Evolutionary conservation across 2,113 vertebrate genomes (phyloP), one percentile per base, ranked within the genome.

Genomic region (Brachionichthys hirsutus): DNA sequence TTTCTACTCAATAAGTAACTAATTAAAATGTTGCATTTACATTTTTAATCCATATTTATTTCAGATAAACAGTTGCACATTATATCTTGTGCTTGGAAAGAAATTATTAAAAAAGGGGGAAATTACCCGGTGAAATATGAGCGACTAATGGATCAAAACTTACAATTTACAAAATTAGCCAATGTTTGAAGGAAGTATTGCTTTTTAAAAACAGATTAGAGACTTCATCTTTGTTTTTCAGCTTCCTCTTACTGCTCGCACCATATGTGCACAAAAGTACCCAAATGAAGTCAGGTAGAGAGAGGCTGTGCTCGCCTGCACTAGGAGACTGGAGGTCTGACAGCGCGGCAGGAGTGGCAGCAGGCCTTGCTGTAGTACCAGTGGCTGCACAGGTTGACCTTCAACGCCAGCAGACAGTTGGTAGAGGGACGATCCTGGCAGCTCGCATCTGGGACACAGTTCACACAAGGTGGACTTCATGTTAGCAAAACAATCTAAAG

Each of bases 311-410:
- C 15, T 0, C n/a, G 61, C 60, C 65, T 13, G 44, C 40, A 80
- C 82, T 90, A 90, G 54, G 85, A 75, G 35, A 49, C 51, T 6
- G 77, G 67, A 2, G 81, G 65, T 46, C 86, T 71, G 3, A 88
- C 6, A 0, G 89, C 75, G 0, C 94, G 85, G 90, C 97, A 99
- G 73, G 97, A 97, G 63, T 94, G 91, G 87, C 97, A 98, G 89
- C 97, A 98, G 53, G 97, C 97, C 82, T 96, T 98, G 89, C 97
- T 98, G 90, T 99, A 99, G 89, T 98, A 98, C 97, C 97, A 98
- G 89, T 99, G 97, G 75, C 94, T 91, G 75, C 97, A 99, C 67
- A 99, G 92, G 86, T 97, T 98, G 56, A 99, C 95, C 85, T 97
- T 99, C 86, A 98, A 93, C 18, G 96, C 97, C 90, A 99, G 85